Conservation (phyloP, 2,888 invertebrate species). For the Lottia scabra region DNA sequence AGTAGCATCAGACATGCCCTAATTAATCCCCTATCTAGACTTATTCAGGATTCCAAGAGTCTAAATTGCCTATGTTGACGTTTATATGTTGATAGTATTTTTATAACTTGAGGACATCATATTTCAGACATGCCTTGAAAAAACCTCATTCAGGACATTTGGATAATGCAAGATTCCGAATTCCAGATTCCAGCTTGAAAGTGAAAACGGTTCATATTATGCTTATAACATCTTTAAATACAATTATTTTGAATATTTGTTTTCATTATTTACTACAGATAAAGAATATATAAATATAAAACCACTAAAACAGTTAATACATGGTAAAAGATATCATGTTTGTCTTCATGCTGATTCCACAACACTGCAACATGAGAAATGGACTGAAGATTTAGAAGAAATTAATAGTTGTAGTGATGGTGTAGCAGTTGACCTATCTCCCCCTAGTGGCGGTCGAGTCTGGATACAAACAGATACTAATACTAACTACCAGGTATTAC, state of each 20-base stretch:
- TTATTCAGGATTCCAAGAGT: no score
- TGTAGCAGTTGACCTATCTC: slow-evolving; percentile 41
- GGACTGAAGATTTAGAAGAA: slow-evolving; percentile 35
- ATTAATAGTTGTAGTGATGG: slow-evolving; percentile 45
- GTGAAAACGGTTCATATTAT: no score
- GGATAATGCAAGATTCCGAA: no score
- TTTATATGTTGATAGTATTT: no score
- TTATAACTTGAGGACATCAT: no score
- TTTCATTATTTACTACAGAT: not conserved
- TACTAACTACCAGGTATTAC: slow-evolving; percentile 10
- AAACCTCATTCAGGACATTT: no score
- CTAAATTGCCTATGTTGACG: no score
- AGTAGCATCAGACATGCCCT: no score
- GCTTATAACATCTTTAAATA: no score
- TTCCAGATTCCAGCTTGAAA: no score
- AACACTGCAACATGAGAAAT: slow-evolving; percentile 31
- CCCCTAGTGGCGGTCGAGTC: slow-evolving; percentile 34
- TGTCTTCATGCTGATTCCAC: slow-evolving; percentile 38
- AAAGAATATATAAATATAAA: not conserved
- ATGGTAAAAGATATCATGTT: slow-evolving; percentile 36
- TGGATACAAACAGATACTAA: slow-evolving; percentile 27
- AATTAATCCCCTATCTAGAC: no score
- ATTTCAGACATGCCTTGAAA: no score
- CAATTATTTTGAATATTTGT: slow-evolving; percentile 38
- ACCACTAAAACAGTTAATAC: slow-evolving; percentile 13